These are phyloP conservation scores for Sarotherodon lohbergeri DNA, from an alignment of 2,113 vertebrate genomes.

Conservation along the genomic window DNA sequence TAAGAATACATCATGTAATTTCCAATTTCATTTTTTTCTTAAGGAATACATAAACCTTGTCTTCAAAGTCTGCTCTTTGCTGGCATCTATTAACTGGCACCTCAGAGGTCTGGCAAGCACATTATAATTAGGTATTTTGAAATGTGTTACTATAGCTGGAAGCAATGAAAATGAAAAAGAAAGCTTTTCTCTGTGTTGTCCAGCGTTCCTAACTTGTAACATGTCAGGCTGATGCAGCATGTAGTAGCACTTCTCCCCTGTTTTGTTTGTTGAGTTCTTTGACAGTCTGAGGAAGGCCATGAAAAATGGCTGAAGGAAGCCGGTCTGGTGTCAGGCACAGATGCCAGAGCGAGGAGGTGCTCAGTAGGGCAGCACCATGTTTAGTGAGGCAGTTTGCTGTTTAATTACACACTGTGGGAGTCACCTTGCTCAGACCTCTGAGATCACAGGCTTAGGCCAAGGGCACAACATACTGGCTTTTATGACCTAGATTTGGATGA, in stretches of 20 bases:
- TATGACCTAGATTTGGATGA: slow-evolving; percentile 10
- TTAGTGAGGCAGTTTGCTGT: slow-evolving; percentile 75
- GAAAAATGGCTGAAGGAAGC: slow-evolving; percentile 34
- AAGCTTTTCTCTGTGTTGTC: slow-evolving; percentile 3
- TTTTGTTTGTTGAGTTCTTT: slow-evolving; percentile 11
- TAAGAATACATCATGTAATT: not conserved
- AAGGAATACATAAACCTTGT: slow-evolving; percentile 14
- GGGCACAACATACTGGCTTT: slow-evolving; percentile 23
- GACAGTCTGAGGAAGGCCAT: slow-evolving; percentile 2
- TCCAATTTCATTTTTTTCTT: not conserved
- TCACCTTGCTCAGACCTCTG: slow-evolving; percentile 67
- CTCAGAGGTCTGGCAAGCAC: not conserved
- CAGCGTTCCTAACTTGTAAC: not conserved
- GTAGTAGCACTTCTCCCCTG: not conserved
- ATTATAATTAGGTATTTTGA: slow-evolving; percentile 37
- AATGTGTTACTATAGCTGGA: slow-evolving; percentile 13
- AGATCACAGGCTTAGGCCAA: slow-evolving; percentile 44
- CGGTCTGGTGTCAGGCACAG: slow-evolving; percentile 35
- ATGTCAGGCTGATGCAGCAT: not conserved
- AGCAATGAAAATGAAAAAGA: slow-evolving; percentile 23
- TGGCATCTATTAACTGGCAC: slow-evolving; percentile 1
- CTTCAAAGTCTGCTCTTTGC: slow-evolving; percentile 21
- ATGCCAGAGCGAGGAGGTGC: slow-evolving; percentile 50
- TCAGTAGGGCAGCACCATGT: slow-evolving; percentile 62
- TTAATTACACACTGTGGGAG: slow-evolving; percentile 76